A percentile compares a stretch with the other conserved stretches of the same genome.
Conservation (phyloP, 2,888 invertebrate genomes). For the Thereva unica region DNA sequence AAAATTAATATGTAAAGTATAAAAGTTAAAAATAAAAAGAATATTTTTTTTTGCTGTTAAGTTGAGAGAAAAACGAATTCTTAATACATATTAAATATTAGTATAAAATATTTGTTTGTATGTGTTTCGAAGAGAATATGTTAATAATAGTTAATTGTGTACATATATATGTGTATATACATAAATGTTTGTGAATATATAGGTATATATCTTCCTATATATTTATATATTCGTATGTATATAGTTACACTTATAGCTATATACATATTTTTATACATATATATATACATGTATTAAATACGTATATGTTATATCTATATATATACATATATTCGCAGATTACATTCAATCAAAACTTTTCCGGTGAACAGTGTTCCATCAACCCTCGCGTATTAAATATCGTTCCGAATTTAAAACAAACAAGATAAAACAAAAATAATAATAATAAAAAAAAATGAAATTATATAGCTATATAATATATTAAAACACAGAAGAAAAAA, state of each 20-base stretch:
- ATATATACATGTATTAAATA: slow-evolving; percentile 18
- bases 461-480: background rate
- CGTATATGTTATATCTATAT: slow-evolving; percentile 27
- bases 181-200: no score
- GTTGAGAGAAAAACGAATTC: no score
- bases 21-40: no score
- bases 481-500: background rate
- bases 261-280: slow-evolving; percentile 21
- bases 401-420: slow-evolving; percentile 25
- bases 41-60: no score
- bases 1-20: no score
- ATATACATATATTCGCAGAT: slow-evolving; percentile 33
- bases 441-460: background rate
- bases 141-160: no score
- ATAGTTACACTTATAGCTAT: background rate
- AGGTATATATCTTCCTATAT: no score
- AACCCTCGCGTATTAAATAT: slow-evolving; percentile 36
- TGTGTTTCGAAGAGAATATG: no score
- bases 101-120: no score
- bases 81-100: no score
- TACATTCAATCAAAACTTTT: slow-evolving; percentile 35
- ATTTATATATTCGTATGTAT: no score
- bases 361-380: slow-evolving; percentile 33
- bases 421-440: slow-evolving; percentile 12
- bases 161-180: no score